Evolutionary conservation across 2,797 vertebrate species (phyloP).

Genomic region (Tinamus major): DNA sequence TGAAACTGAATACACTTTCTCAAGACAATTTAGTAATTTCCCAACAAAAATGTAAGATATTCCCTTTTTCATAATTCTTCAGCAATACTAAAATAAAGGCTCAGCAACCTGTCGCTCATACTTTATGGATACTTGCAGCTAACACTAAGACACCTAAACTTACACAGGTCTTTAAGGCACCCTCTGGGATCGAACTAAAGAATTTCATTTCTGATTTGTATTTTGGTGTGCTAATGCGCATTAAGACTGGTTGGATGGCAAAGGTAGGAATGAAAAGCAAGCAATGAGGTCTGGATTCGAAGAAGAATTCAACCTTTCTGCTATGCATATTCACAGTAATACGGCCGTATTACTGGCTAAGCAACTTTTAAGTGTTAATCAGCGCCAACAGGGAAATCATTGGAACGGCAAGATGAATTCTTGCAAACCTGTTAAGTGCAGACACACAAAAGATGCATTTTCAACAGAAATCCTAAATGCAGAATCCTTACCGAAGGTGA

Average conservation of each 20-base stretch:
- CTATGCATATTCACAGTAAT: rapidly evolving
- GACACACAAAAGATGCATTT: not conserved
- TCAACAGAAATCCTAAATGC: not conserved
- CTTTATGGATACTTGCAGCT: not conserved
- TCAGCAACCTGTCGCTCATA: rapidly evolving
- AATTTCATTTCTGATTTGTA: not conserved
- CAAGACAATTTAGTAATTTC: not conserved
- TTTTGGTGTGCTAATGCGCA: rapidly evolving
- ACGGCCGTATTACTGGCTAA: not conserved
- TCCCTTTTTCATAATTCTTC: not conserved
- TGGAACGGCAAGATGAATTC: not conserved
- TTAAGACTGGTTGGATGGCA: not conserved
- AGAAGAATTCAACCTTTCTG: not conserved
- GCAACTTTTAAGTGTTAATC: not conserved
- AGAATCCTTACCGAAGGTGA: not conserved
- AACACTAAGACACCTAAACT: not conserved
- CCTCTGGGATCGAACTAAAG: not conserved
- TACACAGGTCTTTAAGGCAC: not conserved
- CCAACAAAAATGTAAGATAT: not conserved
- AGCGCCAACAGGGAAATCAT: not conserved
- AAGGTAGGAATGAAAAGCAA: not conserved
- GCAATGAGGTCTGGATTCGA: not conserved
- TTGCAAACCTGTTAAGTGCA: not conserved
- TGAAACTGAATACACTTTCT: not conserved
- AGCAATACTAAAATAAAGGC: not conserved